These are phyloP conservation scores for Coreoperca whiteheadi DNA, from an alignment of 2,113 vertebrate genomes.

Conservation along the genomic window DNA sequence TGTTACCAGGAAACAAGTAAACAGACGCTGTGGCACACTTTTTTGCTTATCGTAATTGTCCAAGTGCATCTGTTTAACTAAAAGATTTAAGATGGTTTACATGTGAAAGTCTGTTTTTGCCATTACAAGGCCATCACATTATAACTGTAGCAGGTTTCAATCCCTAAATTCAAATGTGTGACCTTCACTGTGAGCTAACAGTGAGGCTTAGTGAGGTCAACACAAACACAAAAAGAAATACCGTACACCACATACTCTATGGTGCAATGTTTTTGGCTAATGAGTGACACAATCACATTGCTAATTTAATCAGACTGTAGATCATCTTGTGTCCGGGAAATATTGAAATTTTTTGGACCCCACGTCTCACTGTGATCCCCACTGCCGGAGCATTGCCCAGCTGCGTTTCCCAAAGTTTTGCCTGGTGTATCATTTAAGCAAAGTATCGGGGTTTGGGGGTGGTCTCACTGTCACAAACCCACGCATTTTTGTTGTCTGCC, in stretches of 20 bases:
- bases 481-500: constrained; percentile 52
- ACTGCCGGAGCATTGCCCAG: not conserved
- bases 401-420: constrained; percentile 4
- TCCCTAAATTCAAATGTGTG: not conserved
- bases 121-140: not conserved
- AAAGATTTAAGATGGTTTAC: not conserved
- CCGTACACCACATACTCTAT: not conserved
- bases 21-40: not conserved
- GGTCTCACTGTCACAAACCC: constrained; percentile 63
- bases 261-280: constrained; percentile 13
- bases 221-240: not conserved
- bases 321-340: constrained; percentile 16
- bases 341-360: not conserved
- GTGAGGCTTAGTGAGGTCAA: not conserved
- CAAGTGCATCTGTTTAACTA: not conserved
- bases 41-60: not conserved
- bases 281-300: constrained; percentile 27
- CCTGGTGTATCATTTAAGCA: constrained; percentile 22
- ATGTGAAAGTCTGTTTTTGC: not conserved
- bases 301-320: constrained; percentile 27
- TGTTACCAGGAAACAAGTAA: constrained; percentile 13
- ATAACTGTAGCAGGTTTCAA: not conserved
- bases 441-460: constrained; percentile 24
- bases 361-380: not conserved
- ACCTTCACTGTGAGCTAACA: constrained; percentile 10